Percentiles rank a stretch among this genome's conserved stretches.
Conservation (phyloP, 2,797 vertebrate genomes). For the Diglossa cyanea region DNA sequence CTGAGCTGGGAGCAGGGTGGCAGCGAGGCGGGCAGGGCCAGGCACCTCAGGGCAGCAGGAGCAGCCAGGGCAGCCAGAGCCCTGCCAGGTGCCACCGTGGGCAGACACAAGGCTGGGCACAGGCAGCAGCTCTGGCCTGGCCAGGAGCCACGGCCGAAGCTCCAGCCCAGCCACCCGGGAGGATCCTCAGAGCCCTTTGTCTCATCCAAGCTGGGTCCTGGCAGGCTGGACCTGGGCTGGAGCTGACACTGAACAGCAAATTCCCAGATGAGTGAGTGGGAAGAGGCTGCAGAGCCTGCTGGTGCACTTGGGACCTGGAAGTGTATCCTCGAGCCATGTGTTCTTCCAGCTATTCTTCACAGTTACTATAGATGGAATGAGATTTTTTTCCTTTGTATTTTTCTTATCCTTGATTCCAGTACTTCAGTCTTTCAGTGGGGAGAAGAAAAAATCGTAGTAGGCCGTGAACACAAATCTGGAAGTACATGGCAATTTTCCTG, state of each 20-base stretch:
- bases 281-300: neutral
- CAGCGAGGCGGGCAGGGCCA: neutral
- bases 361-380: neutral
- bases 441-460: neutral
- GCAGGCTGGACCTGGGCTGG: too few species aligned
- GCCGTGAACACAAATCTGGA: neutral
- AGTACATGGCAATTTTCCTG: neutral
- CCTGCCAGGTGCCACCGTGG: neutral
- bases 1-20: neutral
- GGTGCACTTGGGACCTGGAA: neutral
- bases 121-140: neutral
- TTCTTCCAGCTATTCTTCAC: neutral
- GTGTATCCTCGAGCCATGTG: rapidly evolving
- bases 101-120: rapidly evolving
- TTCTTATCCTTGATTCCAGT: neutral
- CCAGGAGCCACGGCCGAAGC: rapidly evolving
- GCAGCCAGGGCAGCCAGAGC: rapidly evolving
- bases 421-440: neutral
- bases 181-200: neutral
- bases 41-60: neutral
- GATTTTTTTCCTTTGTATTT: neutral
- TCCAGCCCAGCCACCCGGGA: too few species aligned
- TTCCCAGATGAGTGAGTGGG: neutral
- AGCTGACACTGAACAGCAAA: neutral
- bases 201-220: neutral